phyloP scores from a whole-genome alignment of 2,113 vertebrate species.

The Eleginops maclovinus region DNA sequence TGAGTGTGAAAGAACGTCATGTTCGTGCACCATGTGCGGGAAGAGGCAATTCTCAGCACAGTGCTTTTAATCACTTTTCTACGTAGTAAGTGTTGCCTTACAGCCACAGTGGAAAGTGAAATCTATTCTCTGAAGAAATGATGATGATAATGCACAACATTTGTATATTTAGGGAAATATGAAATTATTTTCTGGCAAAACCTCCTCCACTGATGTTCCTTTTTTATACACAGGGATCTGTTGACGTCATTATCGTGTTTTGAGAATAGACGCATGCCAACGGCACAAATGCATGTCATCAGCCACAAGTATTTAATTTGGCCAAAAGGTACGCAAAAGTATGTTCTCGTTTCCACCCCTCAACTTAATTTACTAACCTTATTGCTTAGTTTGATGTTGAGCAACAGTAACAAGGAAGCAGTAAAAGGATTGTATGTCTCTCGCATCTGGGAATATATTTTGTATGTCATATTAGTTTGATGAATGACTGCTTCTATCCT shows the following conservation, averaged over 20 bases:
- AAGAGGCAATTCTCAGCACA: conserved; percentile 38
- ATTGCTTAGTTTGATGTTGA: neutral
- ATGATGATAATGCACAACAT: conserved; percentile 21
- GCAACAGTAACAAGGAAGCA: neutral
- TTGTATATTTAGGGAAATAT: neutral
- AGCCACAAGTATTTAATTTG: neutral
- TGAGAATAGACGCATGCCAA: neutral
- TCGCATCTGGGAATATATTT: neutral
- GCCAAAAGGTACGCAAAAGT: neutral
- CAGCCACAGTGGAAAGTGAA: conserved; percentile 1
- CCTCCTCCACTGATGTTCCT: neutral
- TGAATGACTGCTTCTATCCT: neutral
- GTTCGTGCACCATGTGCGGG: conserved; percentile 41
- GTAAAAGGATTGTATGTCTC: neutral
- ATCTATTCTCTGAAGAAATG: neutral
- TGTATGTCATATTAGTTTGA: neutral
- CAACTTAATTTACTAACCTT: neutral
- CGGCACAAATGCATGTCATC: neutral
- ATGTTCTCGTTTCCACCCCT: neutral
- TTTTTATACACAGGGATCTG: neutral
- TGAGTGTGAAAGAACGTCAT: conserved; percentile 28
- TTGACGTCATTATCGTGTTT: neutral
- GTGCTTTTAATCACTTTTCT: conserved; percentile 7
- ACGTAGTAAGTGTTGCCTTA: conserved; percentile 24
- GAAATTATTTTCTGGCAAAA: conserved; percentile 4